These are phyloP conservation scores for Mesorhabditis sp. DNA, from an alignment of 2,888 invertebrate species.

Conservation along the genomic window DNA sequence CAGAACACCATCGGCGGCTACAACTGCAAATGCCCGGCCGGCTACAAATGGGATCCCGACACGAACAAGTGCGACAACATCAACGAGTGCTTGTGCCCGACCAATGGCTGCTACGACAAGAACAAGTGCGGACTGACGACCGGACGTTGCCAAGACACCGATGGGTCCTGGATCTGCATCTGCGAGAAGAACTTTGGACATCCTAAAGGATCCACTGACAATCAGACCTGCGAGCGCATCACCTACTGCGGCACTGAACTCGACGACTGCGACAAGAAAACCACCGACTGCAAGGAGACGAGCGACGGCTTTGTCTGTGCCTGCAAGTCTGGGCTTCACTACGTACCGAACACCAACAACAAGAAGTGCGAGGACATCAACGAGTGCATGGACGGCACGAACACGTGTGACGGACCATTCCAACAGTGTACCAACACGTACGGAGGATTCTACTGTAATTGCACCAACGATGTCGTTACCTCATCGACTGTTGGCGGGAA, in stretches of 20 bases:
- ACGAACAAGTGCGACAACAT: slow-evolving; percentile 23
- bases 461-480: not conserved
- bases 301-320: not conserved
- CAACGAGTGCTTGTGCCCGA: not conserved
- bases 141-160: slow-evolving; percentile 3
- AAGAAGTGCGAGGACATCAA: slow-evolving; percentile 6
- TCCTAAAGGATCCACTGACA: not conserved
- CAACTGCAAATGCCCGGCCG: slow-evolving; percentile 56
- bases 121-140: not conserved
- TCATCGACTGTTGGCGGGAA: not conserved
- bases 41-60: slow-evolving; percentile 46
- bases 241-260: not conserved
- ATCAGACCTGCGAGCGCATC: not conserved
- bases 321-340: not conserved
- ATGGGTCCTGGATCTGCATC: slow-evolving; percentile 1
- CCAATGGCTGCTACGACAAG: not conserved
- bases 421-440: slow-evolving; percentile 1
- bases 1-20: slow-evolving; percentile 59
- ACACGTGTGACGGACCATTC: not conserved
- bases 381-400: not conserved
- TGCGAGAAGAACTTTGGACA: not conserved
- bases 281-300: not conserved
- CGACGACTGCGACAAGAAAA: slow-evolving; percentile 6
- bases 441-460: slow-evolving; percentile 1
- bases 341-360: slow-evolving; percentile 2